Evolutionary conservation across 2,797 vertebrate species (phyloP).

Genomic region (Odontamblyopus lacepedii): DNA sequence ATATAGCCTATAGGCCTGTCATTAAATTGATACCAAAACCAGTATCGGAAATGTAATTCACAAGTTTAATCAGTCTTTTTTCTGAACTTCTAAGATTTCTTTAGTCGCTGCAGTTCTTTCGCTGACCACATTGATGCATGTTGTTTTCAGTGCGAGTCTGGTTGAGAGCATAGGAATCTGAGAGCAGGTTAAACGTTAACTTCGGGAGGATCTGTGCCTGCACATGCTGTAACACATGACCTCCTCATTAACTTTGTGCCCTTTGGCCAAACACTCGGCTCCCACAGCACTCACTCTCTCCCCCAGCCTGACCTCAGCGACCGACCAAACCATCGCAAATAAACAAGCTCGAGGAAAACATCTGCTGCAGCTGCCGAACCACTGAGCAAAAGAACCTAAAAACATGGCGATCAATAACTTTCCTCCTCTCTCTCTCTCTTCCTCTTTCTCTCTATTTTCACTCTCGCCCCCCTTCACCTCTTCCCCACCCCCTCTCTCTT

Average conservation of each 20-base stretch:
- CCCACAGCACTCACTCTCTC: constrained; percentile 12
- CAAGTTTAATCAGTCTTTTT: too few species aligned
- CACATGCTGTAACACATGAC: constrained; percentile 61
- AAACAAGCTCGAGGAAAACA: constrained; percentile 77
- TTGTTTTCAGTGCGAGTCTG: constrained; percentile 12
- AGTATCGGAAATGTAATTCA: too few species aligned
- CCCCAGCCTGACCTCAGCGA: constrained; percentile 74
- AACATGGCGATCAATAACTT: constrained; percentile 66
- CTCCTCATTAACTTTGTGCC: constrained; percentile 69
- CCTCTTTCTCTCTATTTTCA: too few species aligned
- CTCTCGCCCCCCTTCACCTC: too few species aligned
- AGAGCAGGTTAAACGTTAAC: constrained; percentile 76
- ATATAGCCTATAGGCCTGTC: too few species aligned
- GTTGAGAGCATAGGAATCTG: constrained; percentile 69
- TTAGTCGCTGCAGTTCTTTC: too few species aligned
- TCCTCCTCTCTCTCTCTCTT: constrained; percentile 26
- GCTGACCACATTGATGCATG: too few species aligned
- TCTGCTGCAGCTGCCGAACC: constrained; percentile 75
- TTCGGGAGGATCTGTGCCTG: constrained; percentile 35
- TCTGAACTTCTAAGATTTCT: too few species aligned
- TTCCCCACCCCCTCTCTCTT: too few species aligned
- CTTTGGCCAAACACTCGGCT: constrained; percentile 66
- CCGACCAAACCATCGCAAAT: constrained; percentile 74
- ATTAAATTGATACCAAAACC: too few species aligned
- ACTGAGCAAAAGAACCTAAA: constrained; percentile 47